phyloP scores from a whole-genome alignment of 37 sponge, comb jelly and placozoan genomes.

The Sycon ciliatum region DNA sequence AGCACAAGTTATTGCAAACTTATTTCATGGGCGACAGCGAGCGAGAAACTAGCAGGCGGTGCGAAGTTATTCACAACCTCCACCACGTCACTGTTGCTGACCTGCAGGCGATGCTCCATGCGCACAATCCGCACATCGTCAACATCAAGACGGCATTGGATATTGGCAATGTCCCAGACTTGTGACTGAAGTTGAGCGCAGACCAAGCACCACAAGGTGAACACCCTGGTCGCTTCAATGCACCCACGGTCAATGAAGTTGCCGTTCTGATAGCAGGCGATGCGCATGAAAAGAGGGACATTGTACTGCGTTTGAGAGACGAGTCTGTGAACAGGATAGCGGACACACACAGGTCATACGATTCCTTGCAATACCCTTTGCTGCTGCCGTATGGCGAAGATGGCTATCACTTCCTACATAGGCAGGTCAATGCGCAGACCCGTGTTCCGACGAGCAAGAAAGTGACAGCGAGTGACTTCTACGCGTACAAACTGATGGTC shows the following conservation, averaged over 20 bases:
- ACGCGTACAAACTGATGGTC: constrained; percentile 34
- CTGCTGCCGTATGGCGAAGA: constrained; percentile 29
- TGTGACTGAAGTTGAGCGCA: too few relatives aligned
- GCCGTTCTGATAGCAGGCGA: constrained; percentile 25
- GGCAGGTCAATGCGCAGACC: constrained; percentile 9
- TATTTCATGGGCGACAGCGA: constrained; percentile 21
- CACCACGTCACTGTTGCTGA: too few relatives aligned
- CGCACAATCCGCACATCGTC: too few relatives aligned
- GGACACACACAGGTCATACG: constrained; percentile 37
- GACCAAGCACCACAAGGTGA: constrained; percentile 24
- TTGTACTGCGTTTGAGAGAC: constrained; percentile 14
- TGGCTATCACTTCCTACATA: constrained; percentile 13
- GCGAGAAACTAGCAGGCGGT: too few relatives aligned
- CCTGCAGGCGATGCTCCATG: too few relatives aligned
- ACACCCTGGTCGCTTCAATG: constrained; percentile 32
- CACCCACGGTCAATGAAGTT: constrained; percentile 25
- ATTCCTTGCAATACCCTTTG: constrained; percentile 25
- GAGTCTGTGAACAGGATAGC: constrained; percentile 8
- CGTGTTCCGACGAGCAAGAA: too few relatives aligned
- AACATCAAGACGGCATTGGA: too few relatives aligned
- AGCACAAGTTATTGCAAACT: constrained; percentile 27
- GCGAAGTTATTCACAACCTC: too few relatives aligned
- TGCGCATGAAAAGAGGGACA: constrained; percentile 33
- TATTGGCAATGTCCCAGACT: too few relatives aligned
- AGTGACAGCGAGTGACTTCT: constrained; percentile 37